Evolutionary conservation across 1,140 invertebrate genomes (phyloP), one percentile per base, ranked within the genome.

Genomic region (Ptiloglossa arizonensis): DNA sequence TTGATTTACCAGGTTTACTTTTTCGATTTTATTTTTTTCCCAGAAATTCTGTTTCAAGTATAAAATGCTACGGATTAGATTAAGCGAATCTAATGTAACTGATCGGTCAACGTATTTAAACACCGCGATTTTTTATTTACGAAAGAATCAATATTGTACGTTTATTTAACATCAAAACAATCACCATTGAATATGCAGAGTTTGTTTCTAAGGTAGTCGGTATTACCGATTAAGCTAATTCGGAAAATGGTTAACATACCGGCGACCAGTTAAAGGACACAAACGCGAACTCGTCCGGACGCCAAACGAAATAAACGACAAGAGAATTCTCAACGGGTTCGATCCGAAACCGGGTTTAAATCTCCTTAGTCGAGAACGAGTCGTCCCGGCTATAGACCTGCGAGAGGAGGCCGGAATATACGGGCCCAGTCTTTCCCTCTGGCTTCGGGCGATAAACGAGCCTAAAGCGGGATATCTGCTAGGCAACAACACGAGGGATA

Each of bases 281-380:
- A 59, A 41, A 44, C 27, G 50, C 57, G 66, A 52, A 44, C 35
- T 35, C 60, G 59, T 52, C 29, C 6, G 17, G 15, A 8, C 15
- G 24, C 38, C 41, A 48, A 78, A 69, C 63, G 70, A 82, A 83
- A 82, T 83, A 82, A 83, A 83, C 56, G 68, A 79, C 38, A 3
- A 13, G 38, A 50, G 75, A 82, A 82, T 83, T 83, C 74, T 59
- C 63, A 83, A 44, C 80, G 81, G 54, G 70, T 67, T 77, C 72
- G 80, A 48, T 75, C 73, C 48, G 54, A 29, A 85, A 85, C 83
- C 83, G 78, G 83, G 83, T 85, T 85, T 85, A 85, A 85, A 85
- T 85, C 83, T 83, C 83, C 81, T 76, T 71, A 60, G 70, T 24
- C 64, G 60, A n/a, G 73, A 68, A 66, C 74, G 69, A 57, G 74